Base-by-base conservation (phyloP, 2,113 vertebrate genomes). In the Pipa parva region DNA sequence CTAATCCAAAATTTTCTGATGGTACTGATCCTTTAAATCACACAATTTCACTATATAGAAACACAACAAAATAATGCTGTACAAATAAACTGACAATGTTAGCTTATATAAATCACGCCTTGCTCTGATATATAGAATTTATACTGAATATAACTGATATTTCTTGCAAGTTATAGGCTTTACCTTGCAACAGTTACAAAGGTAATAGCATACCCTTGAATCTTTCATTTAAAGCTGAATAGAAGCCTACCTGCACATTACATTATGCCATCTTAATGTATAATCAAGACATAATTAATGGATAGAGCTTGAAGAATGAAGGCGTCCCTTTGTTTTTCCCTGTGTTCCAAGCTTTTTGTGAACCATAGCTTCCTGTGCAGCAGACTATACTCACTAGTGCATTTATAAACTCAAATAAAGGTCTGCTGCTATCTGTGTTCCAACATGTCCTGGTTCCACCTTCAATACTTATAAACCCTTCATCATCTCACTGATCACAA, bases 371-470 rank as follows among this genome's bases (percentile, higher is more conserved):
- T 64, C 59, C 45, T 26, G 3, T 58, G 26, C n/a, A 27, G 24
- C 71, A 71, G 57, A 72, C 59, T 13, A 22, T 3, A 46, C 31
- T 31, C 22, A 61, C n/a, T 26, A 21, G 31, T 77, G 77, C 68
- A 73, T 78, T 87, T 89, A 89, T 80, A 81, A 84, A 80, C 84
- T 71, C n/a, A 59, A 77, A 65, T 72, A 75, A 79, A 62, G 70
- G 58, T 74, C 73, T 73, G 79, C 64, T 80, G 59, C 74, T 65
- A 74, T 78, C 70, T 73, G 57, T 80, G 79, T 84, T 77, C 59
- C 20, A 78, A 81, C 83, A 77, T 71, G 81, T 74, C 65, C 68
- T 63, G 63, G 18, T 79, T 80, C 73, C 78, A 80, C 75, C 79
- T 73, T 70, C 24, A 36, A 28, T 51, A 52, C 48, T 69, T 60